phyloP scores from a whole-genome alignment of 2,113 vertebrate genomes.

The Mirza zaza region DNA sequence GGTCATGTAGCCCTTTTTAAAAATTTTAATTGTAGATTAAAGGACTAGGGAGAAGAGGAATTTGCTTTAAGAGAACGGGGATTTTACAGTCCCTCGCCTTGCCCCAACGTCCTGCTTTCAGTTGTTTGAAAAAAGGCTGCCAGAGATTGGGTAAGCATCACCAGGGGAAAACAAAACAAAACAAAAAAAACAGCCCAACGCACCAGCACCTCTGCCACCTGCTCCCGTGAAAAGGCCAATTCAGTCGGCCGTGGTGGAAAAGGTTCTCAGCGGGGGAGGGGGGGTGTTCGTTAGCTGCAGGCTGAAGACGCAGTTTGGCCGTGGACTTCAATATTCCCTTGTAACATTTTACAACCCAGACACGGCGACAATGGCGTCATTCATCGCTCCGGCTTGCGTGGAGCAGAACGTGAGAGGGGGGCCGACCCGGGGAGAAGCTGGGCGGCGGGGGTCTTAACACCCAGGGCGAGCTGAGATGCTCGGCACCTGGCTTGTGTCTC shows the following conservation, averaged over 20 bases:
- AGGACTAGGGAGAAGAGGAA: neutral
- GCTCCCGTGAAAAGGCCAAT: constrained; percentile 69
- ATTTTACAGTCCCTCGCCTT: neutral
- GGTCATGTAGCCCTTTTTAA: neutral
- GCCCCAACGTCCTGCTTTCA: neutral
- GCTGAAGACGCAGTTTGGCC: neutral
- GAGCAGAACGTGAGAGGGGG: neutral
- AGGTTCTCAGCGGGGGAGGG: no score
- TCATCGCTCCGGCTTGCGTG: constrained; percentile 14
- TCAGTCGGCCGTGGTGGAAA: constrained; percentile 31
- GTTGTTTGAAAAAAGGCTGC: constrained; percentile 14
- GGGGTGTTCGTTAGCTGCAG: constrained; percentile 40
- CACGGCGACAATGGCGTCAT: constrained; percentile 59
- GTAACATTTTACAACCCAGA: constrained; percentile 74
- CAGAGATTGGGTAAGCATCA: neutral
- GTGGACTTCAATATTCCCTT: constrained; percentile 62
- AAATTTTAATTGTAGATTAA: neutral
- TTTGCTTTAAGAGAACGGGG: neutral
- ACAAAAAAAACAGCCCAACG: neutral
- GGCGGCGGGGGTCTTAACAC: neutral
- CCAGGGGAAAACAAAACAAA: neutral
- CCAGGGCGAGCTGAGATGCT: neutral
- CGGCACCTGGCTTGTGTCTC: neutral
- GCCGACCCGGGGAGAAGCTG: neutral
- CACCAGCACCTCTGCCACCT: constrained; percentile 56